Evolutionary conservation across 2,888 invertebrate genomes (phyloP).

Genomic region (Thymelicus acteon): DNA sequence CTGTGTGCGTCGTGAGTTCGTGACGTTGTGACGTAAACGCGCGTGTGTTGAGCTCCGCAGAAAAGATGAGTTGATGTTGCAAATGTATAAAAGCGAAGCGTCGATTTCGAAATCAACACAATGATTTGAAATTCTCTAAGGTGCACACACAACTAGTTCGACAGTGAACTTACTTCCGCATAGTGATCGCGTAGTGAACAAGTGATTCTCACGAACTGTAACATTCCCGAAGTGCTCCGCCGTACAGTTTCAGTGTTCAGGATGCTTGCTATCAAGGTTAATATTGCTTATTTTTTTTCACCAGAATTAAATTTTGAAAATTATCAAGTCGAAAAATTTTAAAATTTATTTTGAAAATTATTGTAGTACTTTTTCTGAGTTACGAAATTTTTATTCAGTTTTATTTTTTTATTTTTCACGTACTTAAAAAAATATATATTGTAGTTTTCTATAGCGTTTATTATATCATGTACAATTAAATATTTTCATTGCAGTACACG

Average conservation of each 20-base stretch:
- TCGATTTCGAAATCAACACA: slow-evolving; percentile 83
- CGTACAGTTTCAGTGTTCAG: slow-evolving; percentile 58
- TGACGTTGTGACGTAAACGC: slow-evolving; percentile 49
- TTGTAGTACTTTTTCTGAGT: not conserved
- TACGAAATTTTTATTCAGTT: slow-evolving; percentile 4
- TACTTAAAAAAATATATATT: not conserved
- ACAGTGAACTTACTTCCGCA: slow-evolving; percentile 74
- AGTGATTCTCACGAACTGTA: slow-evolving; percentile 65
- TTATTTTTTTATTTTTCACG: not conserved
- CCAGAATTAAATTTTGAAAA: not conserved
- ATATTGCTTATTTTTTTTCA: slow-evolving; percentile 20
- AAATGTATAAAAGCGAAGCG: slow-evolving; percentile 81
- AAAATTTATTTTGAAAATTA: slow-evolving; percentile 18
- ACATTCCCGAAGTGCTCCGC: slow-evolving; percentile 51
- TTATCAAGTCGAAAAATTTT: not conserved
- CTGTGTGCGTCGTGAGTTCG: slow-evolving; percentile 60
- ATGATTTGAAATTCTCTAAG: slow-evolving; percentile 78
- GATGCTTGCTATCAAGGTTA: slow-evolving; percentile 70
- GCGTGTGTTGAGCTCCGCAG: slow-evolving; percentile 58
- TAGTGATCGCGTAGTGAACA: slow-evolving; percentile 66
- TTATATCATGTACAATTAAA: too few relatives aligned
- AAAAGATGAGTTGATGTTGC: slow-evolving; percentile 78
- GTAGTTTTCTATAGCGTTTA: too few relatives aligned
- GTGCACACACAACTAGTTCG: slow-evolving; percentile 70
- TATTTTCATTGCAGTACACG: slow-evolving; percentile 58